A percentile compares a stretch with the other conserved stretches of the same genome.
phyloP scores from a whole-genome alignment of 35 echinoderm and acorn worm genomes.

The Patiria miniata region DNA sequence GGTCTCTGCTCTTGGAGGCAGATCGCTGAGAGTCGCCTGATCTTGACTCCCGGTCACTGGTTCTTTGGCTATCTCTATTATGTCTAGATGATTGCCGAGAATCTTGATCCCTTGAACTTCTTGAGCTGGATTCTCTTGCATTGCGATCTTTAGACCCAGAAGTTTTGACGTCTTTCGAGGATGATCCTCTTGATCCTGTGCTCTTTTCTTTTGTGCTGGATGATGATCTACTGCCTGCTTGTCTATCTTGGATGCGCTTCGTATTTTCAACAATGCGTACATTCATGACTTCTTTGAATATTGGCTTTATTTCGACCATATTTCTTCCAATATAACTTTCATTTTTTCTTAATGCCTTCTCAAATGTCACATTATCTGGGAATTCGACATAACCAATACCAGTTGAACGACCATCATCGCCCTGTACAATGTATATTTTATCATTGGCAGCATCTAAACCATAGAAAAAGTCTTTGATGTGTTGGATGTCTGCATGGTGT shows the following conservation, averaged over 20 bases:
- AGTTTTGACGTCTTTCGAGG: neutral
- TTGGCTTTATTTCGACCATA: conserved; percentile 42
- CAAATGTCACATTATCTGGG: conserved; percentile 26
- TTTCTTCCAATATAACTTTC: conserved; percentile 59
- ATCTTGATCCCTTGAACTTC: conserved; percentile 2
- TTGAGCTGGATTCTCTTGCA: neutral
- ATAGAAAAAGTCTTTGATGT: conserved; percentile 79
- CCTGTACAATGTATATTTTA: conserved; percentile 57
- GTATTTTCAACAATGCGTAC: conserved; percentile 47
- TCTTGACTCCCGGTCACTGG: neutral
- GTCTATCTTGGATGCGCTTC: conserved; percentile 52
- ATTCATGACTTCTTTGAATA: conserved; percentile 61
- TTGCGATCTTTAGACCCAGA: neutral
- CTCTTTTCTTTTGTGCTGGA: neutral
- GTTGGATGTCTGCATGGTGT: conserved; percentile 40
- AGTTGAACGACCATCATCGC: conserved; percentile 38
- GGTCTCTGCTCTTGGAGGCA: neutral
- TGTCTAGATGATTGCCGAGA: conserved; percentile 4
- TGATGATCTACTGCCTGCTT: neutral
- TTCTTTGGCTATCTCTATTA: neutral
- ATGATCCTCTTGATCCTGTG: neutral
- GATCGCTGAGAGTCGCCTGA: neutral
- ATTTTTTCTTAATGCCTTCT: conserved; percentile 60
- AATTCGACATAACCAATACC: conserved; percentile 77
- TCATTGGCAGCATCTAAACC: conserved; percentile 56